These are phyloP conservation scores for Geotrupes spiniger DNA, from an alignment of 2,888 invertebrate genomes.

Conservation along the genomic window DNA sequence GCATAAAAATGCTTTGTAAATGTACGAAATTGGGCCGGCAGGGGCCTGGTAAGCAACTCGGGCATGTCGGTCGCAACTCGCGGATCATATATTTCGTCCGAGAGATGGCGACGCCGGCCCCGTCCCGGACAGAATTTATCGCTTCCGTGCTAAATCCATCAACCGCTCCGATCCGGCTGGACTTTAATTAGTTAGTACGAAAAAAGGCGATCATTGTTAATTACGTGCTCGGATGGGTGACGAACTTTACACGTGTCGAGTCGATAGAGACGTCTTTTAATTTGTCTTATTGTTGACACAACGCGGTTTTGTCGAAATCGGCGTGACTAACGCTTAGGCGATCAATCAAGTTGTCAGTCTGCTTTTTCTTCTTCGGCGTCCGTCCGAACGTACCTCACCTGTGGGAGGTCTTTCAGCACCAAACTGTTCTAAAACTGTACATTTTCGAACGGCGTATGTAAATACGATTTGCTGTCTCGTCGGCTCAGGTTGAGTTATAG, in stretches of 20 bases:
- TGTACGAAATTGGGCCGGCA: constrained; percentile 12
- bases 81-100: constrained; percentile 26
- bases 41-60: constrained; percentile 4
- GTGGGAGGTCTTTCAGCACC: constrained; percentile 29
- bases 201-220: no score
- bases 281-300: constrained; percentile 35
- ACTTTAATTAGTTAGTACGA: no score
- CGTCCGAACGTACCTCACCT: constrained; percentile 16
- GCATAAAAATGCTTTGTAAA: constrained; percentile 11
- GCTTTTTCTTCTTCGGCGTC: constrained; percentile 16
- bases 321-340: constrained; percentile 30
- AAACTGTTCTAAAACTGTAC: constrained; percentile 7
- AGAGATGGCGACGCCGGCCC: constrained; percentile 20
- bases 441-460: no score
- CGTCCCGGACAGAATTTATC: no score
- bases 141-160: no score
- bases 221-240: no score
- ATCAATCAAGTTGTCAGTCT: constrained; percentile 34
- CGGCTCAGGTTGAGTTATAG: no score
- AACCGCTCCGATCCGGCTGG: no score
- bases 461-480: no score
- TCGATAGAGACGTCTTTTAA: constrained; percentile 32
- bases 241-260: background rate
- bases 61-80: constrained; percentile 21
- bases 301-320: constrained; percentile 31